These are phyloP conservation scores for Jaculus jaculus DNA, from an alignment of 2,113 vertebrate genomes.

Conservation along the genomic window DNA sequence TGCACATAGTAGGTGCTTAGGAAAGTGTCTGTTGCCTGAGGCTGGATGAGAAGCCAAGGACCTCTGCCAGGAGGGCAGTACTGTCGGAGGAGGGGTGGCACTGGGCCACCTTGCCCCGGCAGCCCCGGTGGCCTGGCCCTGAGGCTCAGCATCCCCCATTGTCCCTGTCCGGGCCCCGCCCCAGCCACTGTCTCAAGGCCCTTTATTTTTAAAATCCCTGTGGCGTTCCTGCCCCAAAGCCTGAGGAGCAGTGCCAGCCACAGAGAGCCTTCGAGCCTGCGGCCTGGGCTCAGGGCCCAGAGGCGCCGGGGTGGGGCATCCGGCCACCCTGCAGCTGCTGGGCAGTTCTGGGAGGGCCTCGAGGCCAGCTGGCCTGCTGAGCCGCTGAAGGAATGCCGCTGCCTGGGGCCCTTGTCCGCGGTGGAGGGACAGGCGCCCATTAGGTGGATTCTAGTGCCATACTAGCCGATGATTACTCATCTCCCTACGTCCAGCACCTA, in stretches of 20 bases:
- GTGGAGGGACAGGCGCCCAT: not conserved
- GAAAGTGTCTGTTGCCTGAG: not conserved
- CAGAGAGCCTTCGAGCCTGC: not conserved
- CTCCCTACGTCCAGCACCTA: not conserved
- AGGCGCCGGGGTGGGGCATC: slow-evolving; percentile 65
- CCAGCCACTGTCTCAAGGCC: slow-evolving; percentile 76
- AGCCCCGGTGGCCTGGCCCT: not conserved
- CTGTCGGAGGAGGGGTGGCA: no score
- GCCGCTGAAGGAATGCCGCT: slow-evolving; percentile 62
- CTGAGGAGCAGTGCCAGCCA: slow-evolving; percentile 69
- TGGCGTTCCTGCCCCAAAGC: slow-evolving; percentile 74
- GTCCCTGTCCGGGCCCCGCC: slow-evolving; percentile 12
- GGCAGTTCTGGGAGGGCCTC: slow-evolving; percentile 1
- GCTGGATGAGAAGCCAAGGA: not conserved
- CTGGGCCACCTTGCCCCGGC: not conserved
- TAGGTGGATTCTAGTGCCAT: fast-evolving
- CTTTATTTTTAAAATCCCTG: slow-evolving; percentile 79
- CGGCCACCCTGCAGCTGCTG: slow-evolving; percentile 71
- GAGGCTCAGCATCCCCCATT: not conserved
- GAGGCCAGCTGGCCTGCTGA: not conserved
- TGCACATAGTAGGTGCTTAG: slow-evolving; percentile 30
- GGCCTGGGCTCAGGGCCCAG: slow-evolving; percentile 62
- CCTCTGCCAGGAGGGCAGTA: not conserved
- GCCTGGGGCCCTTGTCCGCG: not conserved
- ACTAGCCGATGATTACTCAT: not conserved